Conservation (phyloP, 2,888 invertebrate species). For the Drosophila anomalata region DNA sequence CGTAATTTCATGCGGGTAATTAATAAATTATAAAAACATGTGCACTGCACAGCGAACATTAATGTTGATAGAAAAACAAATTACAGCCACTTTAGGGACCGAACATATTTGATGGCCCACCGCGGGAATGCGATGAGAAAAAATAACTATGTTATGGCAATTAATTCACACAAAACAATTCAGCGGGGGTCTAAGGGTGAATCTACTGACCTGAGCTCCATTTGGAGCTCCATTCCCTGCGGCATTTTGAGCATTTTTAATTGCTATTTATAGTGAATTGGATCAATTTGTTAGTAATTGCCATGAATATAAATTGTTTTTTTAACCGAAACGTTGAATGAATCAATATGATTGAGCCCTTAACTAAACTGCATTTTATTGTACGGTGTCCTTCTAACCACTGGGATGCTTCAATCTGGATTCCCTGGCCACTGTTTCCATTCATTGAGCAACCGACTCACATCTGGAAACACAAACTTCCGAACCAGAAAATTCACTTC, state of each 20-base stretch:
- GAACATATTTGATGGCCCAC: conserved; percentile 33
- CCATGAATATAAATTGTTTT: not conserved
- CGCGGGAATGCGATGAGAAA: conserved; percentile 21
- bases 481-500: conserved; percentile 1
- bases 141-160: conserved; percentile 30
- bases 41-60: conserved; percentile 30
- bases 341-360: not conserved
- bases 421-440: not conserved
- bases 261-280: conserved; percentile 13
- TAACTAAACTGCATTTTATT: not conserved
- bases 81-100: conserved; percentile 58
- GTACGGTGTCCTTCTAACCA: not conserved
- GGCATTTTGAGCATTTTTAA: conserved; percentile 9
- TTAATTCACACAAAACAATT: conserved; percentile 33
- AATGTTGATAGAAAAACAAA: conserved; percentile 53
- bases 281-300: not conserved
- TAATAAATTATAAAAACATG: conserved; percentile 55
- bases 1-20: conserved; percentile 56
- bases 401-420: not conserved
- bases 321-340: not conserved
- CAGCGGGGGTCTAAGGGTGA: conserved; percentile 1
- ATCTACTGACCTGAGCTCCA: conserved; percentile 5
- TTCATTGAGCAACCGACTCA: conserved; percentile 16
- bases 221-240: not conserved
- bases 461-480: conserved; percentile 15